phyloP scores from a whole-genome alignment of 2,113 vertebrate genomes.

The Ploceus nigricollis region DNA sequence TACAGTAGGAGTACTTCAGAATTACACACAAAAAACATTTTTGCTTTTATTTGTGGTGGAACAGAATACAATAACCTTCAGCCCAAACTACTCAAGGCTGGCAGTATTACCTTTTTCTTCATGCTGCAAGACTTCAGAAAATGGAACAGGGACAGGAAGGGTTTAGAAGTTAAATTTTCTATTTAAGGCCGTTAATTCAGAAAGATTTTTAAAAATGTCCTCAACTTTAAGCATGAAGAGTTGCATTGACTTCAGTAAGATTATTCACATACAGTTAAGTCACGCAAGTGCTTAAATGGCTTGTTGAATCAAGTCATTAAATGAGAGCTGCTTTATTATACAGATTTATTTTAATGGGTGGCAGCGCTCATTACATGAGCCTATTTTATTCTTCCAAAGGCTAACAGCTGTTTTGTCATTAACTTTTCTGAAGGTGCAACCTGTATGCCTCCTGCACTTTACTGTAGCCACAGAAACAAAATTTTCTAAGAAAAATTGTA shows the following conservation, averaged over 20 bases:
- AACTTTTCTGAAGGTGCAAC: conserved; percentile 4
- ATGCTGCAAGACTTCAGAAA: conserved; percentile 43
- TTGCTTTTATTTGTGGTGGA: conserved; percentile 49
- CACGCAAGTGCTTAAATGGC: conserved; percentile 48
- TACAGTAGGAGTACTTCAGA: neutral
- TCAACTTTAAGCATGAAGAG: conserved; percentile 34
- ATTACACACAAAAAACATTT: conserved; percentile 44
- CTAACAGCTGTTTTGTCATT: conserved; percentile 1
- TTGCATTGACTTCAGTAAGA: conserved; percentile 24
- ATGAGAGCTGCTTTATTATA: neutral
- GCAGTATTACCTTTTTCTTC: conserved; percentile 34
- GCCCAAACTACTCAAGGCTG: conserved; percentile 10
- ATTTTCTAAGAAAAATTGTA: conserved; percentile 40
- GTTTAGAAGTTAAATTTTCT: conserved; percentile 43
- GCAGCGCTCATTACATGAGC: conserved; percentile 18
- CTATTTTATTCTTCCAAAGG: neutral
- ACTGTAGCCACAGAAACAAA: conserved; percentile 40
- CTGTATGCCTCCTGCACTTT: conserved; percentile 1
- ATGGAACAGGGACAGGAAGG: neutral
- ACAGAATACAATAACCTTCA: conserved; percentile 8
- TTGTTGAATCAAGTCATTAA: conserved; percentile 45
- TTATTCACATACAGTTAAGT: conserved; percentile 22
- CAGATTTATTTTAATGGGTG: neutral
- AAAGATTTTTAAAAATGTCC: neutral
- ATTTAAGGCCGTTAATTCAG: conserved; percentile 55